Evolutionary conservation across 2,113 vertebrate genomes (phyloP), one percentile per base, ranked within the genome.

Genomic region (Himantopus leucocephalus): DNA sequence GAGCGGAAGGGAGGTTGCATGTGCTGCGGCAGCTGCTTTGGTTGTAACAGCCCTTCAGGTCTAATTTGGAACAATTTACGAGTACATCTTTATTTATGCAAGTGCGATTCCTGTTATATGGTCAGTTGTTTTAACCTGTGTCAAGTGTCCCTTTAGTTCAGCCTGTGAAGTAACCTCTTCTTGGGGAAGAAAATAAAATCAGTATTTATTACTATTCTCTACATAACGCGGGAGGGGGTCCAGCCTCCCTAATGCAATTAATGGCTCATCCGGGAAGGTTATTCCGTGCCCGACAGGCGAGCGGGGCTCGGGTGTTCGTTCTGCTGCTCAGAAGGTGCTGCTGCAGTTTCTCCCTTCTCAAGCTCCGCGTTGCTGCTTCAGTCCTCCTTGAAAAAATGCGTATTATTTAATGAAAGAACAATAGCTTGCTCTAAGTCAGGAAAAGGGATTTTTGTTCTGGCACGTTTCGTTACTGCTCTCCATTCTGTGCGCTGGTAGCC

Each of bases 221-320:
- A 2, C 26, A 2, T 9, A 14, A 7, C 21, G 29, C 2, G 3
- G 35, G 53, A 41, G 11, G 53, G 30, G 11, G 15, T 12, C 7
- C 24, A 4, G 48, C 4, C 41, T 67, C n/a, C 68, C 58, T 21
- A 5, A 3, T 0, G 22, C 43, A 16, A 0, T 4, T 4, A 14
- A 3, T 20, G 4, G 43, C 26, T 12, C 37, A 30, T 6, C 47
- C 17, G 47, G 68, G 41, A 18, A 11, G 45, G 47, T 23, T 11
- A 4, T 26, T n/a, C 5, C 0, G 0, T 16, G 47, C 68, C 58
- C 2, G 30, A 2, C 1, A 26, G 77, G 32, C 2, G 18, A n/a
- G 30, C 12, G 7, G 21, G 56, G 29, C 52, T 35, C 2, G 3
- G 19, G 17, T 14, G 39, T 17, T 45, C 22, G 37, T 35, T 41